Evolutionary conservation across 2,113 vertebrate genomes (phyloP).

Genomic region (Dromaius novaehollandiae): DNA sequence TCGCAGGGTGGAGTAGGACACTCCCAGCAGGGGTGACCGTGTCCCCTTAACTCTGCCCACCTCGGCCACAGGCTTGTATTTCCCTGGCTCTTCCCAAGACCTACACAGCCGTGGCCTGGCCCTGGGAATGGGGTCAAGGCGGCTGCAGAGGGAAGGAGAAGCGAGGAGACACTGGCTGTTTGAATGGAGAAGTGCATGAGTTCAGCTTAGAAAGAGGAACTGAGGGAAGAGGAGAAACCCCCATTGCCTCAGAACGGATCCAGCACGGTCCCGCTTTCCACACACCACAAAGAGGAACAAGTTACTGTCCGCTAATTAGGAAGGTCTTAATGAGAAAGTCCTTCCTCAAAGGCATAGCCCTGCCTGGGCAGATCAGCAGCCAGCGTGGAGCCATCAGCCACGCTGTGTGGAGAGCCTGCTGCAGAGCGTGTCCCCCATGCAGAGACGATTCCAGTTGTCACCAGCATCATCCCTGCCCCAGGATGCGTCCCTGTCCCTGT

Average conservation of each 20-base stretch:
- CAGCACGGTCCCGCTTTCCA: fast-evolving
- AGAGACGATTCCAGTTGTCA: neutral
- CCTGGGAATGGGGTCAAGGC: too few species aligned
- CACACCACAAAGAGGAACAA: neutral
- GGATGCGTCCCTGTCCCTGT: too few species aligned
- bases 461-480: neutral
- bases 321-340: neutral
- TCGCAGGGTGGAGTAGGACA: too few species aligned
- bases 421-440: too few species aligned
- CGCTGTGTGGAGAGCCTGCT: neutral
- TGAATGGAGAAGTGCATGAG: neutral
- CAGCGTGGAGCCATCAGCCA: too few species aligned
- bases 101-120: too few species aligned
- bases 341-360: neutral
- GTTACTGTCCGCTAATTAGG: neutral
- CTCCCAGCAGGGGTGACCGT: neutral
- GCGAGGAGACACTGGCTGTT: neutral
- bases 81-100: neutral
- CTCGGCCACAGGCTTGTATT: neutral
- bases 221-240: neutral
- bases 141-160: neutral
- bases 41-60: neutral
- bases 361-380: neutral
- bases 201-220: neutral
- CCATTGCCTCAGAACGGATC: fast-evolving